Evolutionary conservation across 2,888 invertebrate genomes (phyloP), one percentile per base, ranked within the genome.

Genomic region (Drosophila greeni): DNA sequence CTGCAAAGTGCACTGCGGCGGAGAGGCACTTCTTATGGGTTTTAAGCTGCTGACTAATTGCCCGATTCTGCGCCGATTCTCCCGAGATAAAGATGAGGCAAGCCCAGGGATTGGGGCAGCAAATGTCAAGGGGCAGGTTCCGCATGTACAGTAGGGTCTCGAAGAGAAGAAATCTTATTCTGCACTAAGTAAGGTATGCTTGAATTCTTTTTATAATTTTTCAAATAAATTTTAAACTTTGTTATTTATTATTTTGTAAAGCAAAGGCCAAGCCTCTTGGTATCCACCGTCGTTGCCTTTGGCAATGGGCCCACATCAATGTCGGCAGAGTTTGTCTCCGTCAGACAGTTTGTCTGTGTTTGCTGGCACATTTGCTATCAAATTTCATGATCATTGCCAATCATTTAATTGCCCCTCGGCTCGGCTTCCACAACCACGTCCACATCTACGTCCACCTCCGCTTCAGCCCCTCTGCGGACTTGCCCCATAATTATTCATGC

Each of bases 341-440:
- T 62, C 83, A 80, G 81, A 70, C 76, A 65, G 55, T 47, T 42
- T 77, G 82, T 77, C 83, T 82, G 69, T 69, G 66, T 69, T 56
- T 36, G 59, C 60, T 75, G 84, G 53, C 82, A 77, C 77, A 81
- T 66, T 75, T 73, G 60, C 76, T 78, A 78, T 78, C 84, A 67
- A 81, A 71, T 78, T 78, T 78, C 84, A 78, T 64, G 84, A 78
- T 78, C 84, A 83, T 78, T 78, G 84, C 79, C 78, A 84, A 78
- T 81, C 84, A 81, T 75, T 81, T 81, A 81, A 83, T 81, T 81
- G 82, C 66, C 73, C 34, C 31, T 51, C 42, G 37, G 33, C 61
- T 42, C 3, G 33, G 40, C 14, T 39, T 53, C 58, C 26, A n/a
- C 39, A 23, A 29, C 34, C 9, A 24, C n/a, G 9, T 24, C 20